phyloP scores from a whole-genome alignment of 2,797 vertebrate species.

The Monodelphis domestica region DNA sequence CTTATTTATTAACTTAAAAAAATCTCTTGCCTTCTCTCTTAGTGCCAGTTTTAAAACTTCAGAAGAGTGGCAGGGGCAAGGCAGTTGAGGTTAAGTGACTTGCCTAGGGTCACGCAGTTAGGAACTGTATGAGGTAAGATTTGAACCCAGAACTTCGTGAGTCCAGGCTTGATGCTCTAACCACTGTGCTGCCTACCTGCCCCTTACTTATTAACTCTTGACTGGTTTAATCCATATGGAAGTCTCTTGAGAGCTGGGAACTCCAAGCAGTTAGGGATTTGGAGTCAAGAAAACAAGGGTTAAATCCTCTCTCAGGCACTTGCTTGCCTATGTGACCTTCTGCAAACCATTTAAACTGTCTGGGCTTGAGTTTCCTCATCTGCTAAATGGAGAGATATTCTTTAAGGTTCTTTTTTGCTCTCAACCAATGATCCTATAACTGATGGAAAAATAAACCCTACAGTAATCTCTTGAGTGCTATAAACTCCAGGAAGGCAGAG shows the following conservation, averaged over 20 bases:
- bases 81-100: too few relatives aligned
- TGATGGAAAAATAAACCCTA: background rate
- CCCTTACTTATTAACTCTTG: background rate
- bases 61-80: too few relatives aligned
- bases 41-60: too few relatives aligned
- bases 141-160: too few relatives aligned
- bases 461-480: background rate
- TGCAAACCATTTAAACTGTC: background rate
- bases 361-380: slow-evolving; percentile 4
- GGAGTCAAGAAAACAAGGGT: background rate
- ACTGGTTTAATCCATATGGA: background rate
- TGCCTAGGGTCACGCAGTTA: too few relatives aligned
- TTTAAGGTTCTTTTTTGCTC: background rate
- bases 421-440: background rate
- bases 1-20: background rate
- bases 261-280: background rate
- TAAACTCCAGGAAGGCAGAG: background rate
- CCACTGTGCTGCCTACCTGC: too few relatives aligned
- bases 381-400: background rate
- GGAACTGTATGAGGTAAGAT: too few relatives aligned
- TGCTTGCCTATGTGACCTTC: background rate
- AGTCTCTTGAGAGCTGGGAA: background rate
- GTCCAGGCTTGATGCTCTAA: too few relatives aligned
- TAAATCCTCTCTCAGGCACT: background rate
- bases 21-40: too few relatives aligned